A percentile compares a stretch with the other conserved stretches of the same genome.
Evolutionary conservation across 2,888 invertebrate species (phyloP).

Genomic region (Arrhopalites spinosus): DNA sequence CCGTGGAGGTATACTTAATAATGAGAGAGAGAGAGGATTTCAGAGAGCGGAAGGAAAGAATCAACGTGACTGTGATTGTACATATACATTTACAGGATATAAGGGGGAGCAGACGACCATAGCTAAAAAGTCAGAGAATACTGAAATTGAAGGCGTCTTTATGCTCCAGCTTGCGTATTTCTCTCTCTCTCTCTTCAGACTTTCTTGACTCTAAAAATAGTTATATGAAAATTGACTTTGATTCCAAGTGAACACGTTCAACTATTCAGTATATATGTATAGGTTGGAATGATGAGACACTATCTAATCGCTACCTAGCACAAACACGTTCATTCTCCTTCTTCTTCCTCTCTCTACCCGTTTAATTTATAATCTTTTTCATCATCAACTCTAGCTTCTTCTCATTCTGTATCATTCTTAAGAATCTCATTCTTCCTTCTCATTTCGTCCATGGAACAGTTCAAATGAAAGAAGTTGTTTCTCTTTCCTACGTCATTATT

Average conservation of each 20-base stretch:
- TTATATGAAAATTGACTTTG: constrained; percentile 10
- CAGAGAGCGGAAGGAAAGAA: constrained; percentile 7
- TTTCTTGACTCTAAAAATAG: constrained; percentile 28
- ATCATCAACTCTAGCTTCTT: constrained; percentile 20
- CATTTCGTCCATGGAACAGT: neutral
- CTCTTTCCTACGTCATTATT: neutral
- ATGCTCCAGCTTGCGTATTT: constrained; percentile 27
- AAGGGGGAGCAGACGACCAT: neutral
- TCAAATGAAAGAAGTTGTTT: neutral
- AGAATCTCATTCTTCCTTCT: neutral
- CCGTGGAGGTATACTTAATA: neutral
- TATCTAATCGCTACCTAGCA: constrained; percentile 10
- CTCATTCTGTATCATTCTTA: neutral
- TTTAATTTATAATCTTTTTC: constrained; percentile 24
- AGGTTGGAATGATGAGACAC: neutral
- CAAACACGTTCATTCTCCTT: constrained; percentile 6
- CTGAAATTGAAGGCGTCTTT: constrained; percentile 12
- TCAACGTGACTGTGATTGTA: neutral
- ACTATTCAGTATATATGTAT: constrained; percentile 9
- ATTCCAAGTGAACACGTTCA: constrained; percentile 18
- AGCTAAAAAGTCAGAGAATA: constrained; percentile 3
- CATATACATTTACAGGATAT: neutral
- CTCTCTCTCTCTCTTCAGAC: constrained; percentile 23
- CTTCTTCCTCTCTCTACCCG: too few species aligned
- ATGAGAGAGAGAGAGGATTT: too few species aligned